Base-by-base conservation (phyloP, 2,888 invertebrate genomes). In the Fissipunctia ypsillon region DNA sequence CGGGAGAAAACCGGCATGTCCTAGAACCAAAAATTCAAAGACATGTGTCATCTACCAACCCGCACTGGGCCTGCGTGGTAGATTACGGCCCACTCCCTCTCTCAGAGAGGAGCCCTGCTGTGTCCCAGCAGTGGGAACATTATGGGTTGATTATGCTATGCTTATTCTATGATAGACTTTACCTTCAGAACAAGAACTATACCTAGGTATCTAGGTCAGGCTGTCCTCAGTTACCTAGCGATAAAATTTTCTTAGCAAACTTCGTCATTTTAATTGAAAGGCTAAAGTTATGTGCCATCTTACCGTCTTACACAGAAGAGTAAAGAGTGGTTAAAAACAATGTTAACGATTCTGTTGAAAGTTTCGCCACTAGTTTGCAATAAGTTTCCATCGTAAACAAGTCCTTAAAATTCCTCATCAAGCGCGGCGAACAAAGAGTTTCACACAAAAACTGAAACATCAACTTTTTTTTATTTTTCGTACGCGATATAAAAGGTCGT, bases 401-500 rank as follows among this genome's bases (percentile, higher is more conserved):
- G 88, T 85, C 80, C 83, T 85, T 81, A 84, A 87, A 84, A 86
- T 79, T 71, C 64, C 81, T 86, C 80, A 85, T 86, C 76, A 82
- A 81, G 71, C 83, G 61, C 73, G 84, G 84, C 83, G 83, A 76
- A 56, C 86, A 80, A 76, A 71, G 86, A 81, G 83, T 77, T 85
- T 83, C 73, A 78, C 80, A 79, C 83, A 87, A 89, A 90, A 89
- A 88, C 88, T 88, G 87, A 87, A 87, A 88, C 88, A 89, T 89
- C 88, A 89, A 89, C 87, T 87, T 90, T 90, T 88, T 89, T 92
- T 90, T 92, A 90, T 90, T 88, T 91, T 91, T 90, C 90, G 87
- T 91, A 88, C 89, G 90, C 90, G 86, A 90, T 92, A 92, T 92
- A 92, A 93, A 92, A 88, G 89, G 90, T 88, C 92, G 92, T 92